Conservation (phyloP, 1,140 invertebrate species). For the Zaprionus ghesquierei region DNA sequence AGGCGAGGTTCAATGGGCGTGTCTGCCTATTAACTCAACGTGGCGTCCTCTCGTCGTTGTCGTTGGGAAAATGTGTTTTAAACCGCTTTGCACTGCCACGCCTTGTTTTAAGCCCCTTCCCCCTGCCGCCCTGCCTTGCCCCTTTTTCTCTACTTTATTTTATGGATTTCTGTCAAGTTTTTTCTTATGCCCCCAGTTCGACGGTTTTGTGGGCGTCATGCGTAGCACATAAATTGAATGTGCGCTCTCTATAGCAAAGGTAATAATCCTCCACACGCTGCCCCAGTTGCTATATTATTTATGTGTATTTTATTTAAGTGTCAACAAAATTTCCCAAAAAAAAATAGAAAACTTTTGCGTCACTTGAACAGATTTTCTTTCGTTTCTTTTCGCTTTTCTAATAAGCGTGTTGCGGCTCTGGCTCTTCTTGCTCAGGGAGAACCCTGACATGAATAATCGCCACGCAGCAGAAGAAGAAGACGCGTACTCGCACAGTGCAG, state of each 20-base stretch:
- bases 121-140: not conserved
- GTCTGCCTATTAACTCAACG: slow-evolving; percentile 47
- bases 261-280: slow-evolving; percentile 3
- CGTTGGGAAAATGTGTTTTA: slow-evolving; percentile 26
- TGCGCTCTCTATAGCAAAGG: not conserved
- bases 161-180: slow-evolving; percentile 44
- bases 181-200: slow-evolving; percentile 3
- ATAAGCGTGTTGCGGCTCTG: not conserved
- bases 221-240: slow-evolving; percentile 8
- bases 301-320: slow-evolving; percentile 22
- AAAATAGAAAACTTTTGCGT: slow-evolving; percentile 35
- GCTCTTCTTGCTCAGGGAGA: not conserved
- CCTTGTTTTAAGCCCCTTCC: slow-evolving; percentile 10
- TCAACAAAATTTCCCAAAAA: slow-evolving; percentile 37
- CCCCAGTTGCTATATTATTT: slow-evolving; percentile 32
- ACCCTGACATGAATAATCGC: slow-evolving; percentile 10
- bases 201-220: not conserved
- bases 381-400: not conserved
- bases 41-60: slow-evolving; percentile 29
- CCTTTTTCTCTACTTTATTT: slow-evolving; percentile 13
- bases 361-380: slow-evolving; percentile 11
- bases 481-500: not conserved
- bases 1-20: slow-evolving; percentile 28
- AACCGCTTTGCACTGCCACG: slow-evolving; percentile 26
- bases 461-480: not conserved